phyloP scores from a whole-genome alignment of 2,888 invertebrate species.

The Ptilodon capucinus region DNA sequence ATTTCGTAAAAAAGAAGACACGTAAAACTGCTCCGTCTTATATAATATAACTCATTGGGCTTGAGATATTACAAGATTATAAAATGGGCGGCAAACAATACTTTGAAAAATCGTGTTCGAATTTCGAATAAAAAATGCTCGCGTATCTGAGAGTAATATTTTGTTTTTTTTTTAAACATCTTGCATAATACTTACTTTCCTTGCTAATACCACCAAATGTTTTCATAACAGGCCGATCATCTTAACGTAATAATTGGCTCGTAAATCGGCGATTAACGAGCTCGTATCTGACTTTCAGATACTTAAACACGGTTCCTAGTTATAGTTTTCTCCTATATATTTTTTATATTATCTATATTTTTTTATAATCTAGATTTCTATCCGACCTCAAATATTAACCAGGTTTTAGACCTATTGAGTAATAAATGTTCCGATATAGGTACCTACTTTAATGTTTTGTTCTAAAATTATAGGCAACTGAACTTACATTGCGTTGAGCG shows the following conservation, averaged over 20 bases:
- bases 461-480: constrained; percentile 5
- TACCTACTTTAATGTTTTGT: constrained; percentile 4
- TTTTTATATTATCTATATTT: constrained; percentile 5
- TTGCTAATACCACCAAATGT: background rate
- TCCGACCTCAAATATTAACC: constrained; percentile 11
- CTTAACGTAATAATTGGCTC: constrained; percentile 1
- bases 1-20: no score
- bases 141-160: no score
- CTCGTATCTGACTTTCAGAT: constrained; percentile 2
- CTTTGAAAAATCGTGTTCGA: no score
- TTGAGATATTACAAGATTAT: no score
- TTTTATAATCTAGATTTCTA: constrained; percentile 8
- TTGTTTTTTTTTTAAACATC: background rate
- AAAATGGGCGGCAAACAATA: no score
- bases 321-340: constrained; percentile 1
- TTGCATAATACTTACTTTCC: background rate
- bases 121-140: no score
- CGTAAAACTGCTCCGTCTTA: no score
- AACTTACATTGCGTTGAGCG: no score
- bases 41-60: no score
- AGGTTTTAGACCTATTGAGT: constrained; percentile 13
- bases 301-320: background rate
- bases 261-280: constrained; percentile 12
- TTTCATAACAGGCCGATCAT: background rate
- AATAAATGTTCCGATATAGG: constrained; percentile 5